Base-by-base conservation (phyloP, 2,888 invertebrate genomes). In the Keiferia lycopersicella region DNA sequence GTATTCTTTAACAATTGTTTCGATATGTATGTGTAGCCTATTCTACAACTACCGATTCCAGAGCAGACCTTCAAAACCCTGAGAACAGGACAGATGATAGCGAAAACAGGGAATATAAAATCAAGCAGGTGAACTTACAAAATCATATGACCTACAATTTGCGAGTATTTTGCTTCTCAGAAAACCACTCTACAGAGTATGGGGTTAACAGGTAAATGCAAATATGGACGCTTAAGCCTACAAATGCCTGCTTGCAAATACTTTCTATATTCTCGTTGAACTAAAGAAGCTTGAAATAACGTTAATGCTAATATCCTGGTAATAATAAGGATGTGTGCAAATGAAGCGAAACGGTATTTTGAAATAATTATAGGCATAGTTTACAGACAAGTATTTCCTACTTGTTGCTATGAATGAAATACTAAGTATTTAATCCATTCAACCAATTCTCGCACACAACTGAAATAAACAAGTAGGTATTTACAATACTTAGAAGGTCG, bases 371-470 rank as follows among this genome's bases (percentile, higher is more conserved):
- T 45, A 45, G n/a, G 45, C 16, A 45, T 16, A n/a, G 16, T 45
- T 45, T n/a, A 45, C 16, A 45, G 45, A n/a, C n/a, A 16, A 45
- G 45, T 45, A 45, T 45, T 45, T 45, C n/a, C n/a, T 45, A 45
- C 34, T 66, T 70, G 50, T 66, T 68, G 71, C 65, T 70, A 73
- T 68, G 67, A 45, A 45, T 45, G 45, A 45, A 45, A 34, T 34
- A 10, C 34, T 45, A 45, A 11, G 12, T 41, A 41, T 14, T 41
- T 14, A 1, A n/a, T 41, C 8, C 10, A 34, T 8, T 34, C 34
- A 8, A 34, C 34, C 34, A 41, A 14, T 41, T 41, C 14, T 41
- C 14, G 12, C 14, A n/a, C 2, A n/a, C 14, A 12, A 14, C 41
- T 14, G 12, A 41, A 41, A 41, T 14, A n/a, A 41, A 14, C 1